Evolutionary conservation across 2,888 invertebrate genomes (phyloP), one percentile per base, ranked within the genome.

Genomic region (Charanyca ferruginea): DNA sequence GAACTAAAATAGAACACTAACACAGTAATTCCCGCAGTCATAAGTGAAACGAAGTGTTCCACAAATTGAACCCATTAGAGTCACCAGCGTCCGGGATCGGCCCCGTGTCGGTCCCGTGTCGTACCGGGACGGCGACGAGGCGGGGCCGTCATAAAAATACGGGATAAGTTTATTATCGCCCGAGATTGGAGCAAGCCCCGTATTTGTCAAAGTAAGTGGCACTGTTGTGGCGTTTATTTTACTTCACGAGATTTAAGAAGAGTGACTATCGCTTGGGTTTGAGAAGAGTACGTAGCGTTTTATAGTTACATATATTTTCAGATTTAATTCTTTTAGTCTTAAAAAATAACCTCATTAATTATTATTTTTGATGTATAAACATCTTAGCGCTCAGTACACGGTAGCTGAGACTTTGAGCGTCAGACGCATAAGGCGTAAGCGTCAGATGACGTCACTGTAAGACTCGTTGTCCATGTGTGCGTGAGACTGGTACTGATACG

Each of bases 141-240:
- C 61, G 72, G 58, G 44, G 48, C 77, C 70, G 44, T 77, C 73
- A 73, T 77, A 73, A 73, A 77, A 73, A 63, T 77, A 59, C 64
- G 73, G 65, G 65, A 72, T 72, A 73, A 59, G 78, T 73, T 73
- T 73, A 73, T 73, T 73, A 77, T 73, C 78, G 73, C 73, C 49
- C 18, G 73, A 78, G 78, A 73, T 73, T 73, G 73, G 58, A 72
- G 73, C 73, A 63, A 73, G 58, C 45, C 42, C 73, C 78, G 73
- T 73, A 73, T 73, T 73, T 73, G 78, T 73, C 78, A 73, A 63
- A 63, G 78, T 73, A 72, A 73, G 73, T 77, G 78, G 72, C 25
- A 35, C 73, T 73, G 73, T 77, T 73, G 78, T 63, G 78, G 45
- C 54, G 58, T 54, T 72, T 72, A 77, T 71, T 77, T 72, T 77